Evolutionary conservation across 2,113 vertebrate genomes (phyloP), one percentile per base, ranked within the genome.

Genomic region (Himantopus leucocephalus): DNA sequence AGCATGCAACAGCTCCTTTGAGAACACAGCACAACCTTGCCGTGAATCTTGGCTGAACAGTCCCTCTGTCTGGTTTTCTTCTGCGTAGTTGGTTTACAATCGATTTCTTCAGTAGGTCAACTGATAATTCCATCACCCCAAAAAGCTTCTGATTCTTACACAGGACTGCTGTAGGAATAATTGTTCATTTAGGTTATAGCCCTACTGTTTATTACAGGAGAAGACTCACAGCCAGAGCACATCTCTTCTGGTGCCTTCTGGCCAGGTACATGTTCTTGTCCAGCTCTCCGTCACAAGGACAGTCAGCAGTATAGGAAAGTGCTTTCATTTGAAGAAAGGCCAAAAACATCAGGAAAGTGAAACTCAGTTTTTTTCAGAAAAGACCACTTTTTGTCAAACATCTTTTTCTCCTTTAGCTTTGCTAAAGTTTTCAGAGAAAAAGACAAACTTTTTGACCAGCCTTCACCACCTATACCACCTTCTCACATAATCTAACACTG

Each of bases 11-110:
- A 29, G 6, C 5, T 56, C 5, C 50, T 93, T 58, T 29, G 20
- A 80, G 47, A 79, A 45, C 27, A 30, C 18, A 35, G 13, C 37
- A 75, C 30, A 74, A 27, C 12, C 18, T 60, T 68, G 39, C 20
- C 23, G 53, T 19, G 63, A 45, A 47, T 32, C 17, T 34, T 67
- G 5, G 6, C 27, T 80, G 55, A 59, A 75, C 0, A 2, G 7
- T 80, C 12, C 9, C 3, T 9, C 14, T 59, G 6, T 34, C 4
- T 1, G 0, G 3, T 43, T 5, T 37, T 83, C 29, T 39, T 47
- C 12, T 39, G 6, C 1, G 4, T 39, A 62, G 13, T 43, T 83
- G 21, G 22, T 53, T 89, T 50, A 18, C 3, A 18, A 24, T 11
- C 32, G 3, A 41, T 74, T 81, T 87, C 37, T 56, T 85, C 15